Evolutionary conservation across 2,113 vertebrate species (phyloP).

Genomic region (Atractosteus spatula): DNA sequence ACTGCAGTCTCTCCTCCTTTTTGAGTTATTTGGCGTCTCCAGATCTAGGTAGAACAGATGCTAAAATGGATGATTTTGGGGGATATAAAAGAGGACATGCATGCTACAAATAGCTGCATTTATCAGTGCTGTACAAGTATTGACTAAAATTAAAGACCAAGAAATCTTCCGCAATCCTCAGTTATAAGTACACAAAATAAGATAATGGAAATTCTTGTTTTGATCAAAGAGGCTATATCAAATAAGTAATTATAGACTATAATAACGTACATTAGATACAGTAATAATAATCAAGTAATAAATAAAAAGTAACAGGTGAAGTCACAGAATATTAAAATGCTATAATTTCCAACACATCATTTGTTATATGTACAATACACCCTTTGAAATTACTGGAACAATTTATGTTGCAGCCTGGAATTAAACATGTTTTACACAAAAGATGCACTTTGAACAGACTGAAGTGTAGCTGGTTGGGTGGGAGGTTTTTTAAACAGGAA

Average conservation of each 20-base stretch:
- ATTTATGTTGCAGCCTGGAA: too few species aligned
- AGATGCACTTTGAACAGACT: too few species aligned
- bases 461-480: too few species aligned
- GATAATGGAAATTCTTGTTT: slow-evolving; percentile 43
- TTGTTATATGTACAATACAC: too few species aligned
- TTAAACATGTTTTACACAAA: too few species aligned
- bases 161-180: slow-evolving; percentile 12
- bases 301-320: too few species aligned
- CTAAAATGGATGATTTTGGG: slow-evolving; percentile 24
- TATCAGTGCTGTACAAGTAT: slow-evolving; percentile 44
- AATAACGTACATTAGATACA: not conserved
- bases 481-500: too few species aligned
- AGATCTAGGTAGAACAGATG: slow-evolving; percentile 5
- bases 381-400: too few species aligned
- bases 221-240: slow-evolving; percentile 35
- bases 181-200: slow-evolving; percentile 16
- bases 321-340: too few species aligned
- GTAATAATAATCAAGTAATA: too few species aligned
- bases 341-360: too few species aligned
- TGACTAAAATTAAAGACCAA: slow-evolving; percentile 42
- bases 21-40: slow-evolving; percentile 1
- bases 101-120: slow-evolving; percentile 46
- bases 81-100: slow-evolving; percentile 37
- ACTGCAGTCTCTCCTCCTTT: not conserved
- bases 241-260: slow-evolving; percentile 32